Evolutionary conservation across 2,888 invertebrate species (phyloP), one percentile per base, ranked within the genome.

Genomic region (Hoplodrina blanda): DNA sequence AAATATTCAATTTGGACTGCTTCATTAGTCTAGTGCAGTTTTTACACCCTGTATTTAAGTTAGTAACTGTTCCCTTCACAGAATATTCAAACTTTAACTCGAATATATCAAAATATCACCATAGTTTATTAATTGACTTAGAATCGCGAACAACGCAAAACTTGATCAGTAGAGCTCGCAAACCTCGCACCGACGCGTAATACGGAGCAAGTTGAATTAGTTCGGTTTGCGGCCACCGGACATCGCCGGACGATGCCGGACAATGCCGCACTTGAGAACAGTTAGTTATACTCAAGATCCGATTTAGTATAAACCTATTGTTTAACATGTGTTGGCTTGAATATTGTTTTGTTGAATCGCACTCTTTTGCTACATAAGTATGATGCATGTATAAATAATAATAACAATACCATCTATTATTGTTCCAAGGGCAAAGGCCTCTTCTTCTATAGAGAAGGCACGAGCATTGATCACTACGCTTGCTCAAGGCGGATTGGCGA

Each of bases 121-220:
- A 50, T 11, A 70, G 74, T 76, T 70, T 19, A 62, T 76, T 76
- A 73, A 76, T 74, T 74, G 63, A 60, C 76, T 74, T 62, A 69
- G 70, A 76, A 76, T 63, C 49, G 54, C 54, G 62, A 69, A 76
- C 76, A 69, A 69, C 62, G 53, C 68, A 56, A 70, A 74, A 74
- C 70, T 74, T 74, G 63, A 76, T 76, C 73, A 74, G 54, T 61
- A 59, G 20, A 62, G 59, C 62, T 69, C 33, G 49, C 44, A 60
- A 73, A 65, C 71, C 73, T 56, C 56, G 50, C 33, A 70, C 62
- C 76, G 20, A 74, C 62, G 76, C 62, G 52, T 74, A 55, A 63
- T 70, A 74, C 76, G 19, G 76, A 50, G 70, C 54, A 76, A 74
- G 62, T 74, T 70, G 74, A 74, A 74, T 74, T 76, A 74, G 74